A percentile compares a stretch with the other conserved stretches of the same genome.
Conservation (phyloP, 2,888 invertebrate genomes). For the Exocentrus adspersus region DNA sequence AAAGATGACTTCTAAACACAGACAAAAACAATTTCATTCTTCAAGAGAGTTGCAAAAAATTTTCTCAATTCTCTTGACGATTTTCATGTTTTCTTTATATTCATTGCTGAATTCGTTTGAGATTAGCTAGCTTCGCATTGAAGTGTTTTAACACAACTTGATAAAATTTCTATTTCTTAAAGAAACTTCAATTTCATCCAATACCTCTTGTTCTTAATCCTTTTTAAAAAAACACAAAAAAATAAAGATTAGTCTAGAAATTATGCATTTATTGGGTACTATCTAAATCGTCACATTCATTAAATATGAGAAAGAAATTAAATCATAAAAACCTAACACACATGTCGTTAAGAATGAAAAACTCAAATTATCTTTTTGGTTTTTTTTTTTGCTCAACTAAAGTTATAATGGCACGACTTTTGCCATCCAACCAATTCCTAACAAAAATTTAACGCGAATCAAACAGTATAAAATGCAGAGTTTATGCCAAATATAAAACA, state of each 20-base stretch:
- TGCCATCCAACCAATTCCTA: slow-evolving; percentile 11
- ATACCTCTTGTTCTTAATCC: slow-evolving; percentile 86
- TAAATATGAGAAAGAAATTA: slow-evolving; percentile 12
- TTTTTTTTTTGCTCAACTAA: slow-evolving; percentile 19
- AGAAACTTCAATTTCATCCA: slow-evolving; percentile 73
- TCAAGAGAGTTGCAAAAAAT: slow-evolving; percentile 58
- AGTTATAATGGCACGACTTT: slow-evolving; percentile 19
- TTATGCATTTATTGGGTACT: slow-evolving; percentile 46
- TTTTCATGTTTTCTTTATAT: slow-evolving; percentile 44
- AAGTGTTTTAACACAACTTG: slow-evolving; percentile 35
- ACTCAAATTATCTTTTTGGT: not conserved
- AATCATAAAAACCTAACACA: slow-evolving; percentile 11
- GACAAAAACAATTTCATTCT: slow-evolving; percentile 54
- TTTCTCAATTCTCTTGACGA: slow-evolving; percentile 58
- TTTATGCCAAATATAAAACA: slow-evolving; percentile 32
- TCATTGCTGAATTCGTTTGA: slow-evolving; percentile 45
- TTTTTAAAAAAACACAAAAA: slow-evolving; percentile 83
- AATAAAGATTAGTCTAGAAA: slow-evolving; percentile 62
- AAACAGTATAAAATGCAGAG: slow-evolving; percentile 38
- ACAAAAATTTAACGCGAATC: slow-evolving; percentile 32
- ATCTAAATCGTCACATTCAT: slow-evolving; percentile 45
- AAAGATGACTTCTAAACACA: slow-evolving; percentile 52
- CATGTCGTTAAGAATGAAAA: slow-evolving; percentile 3
- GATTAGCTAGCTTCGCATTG: slow-evolving; percentile 42
- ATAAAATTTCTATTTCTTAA: slow-evolving; percentile 44